A percentile compares a stretch with the other conserved stretches of the same genome.
These are phyloP conservation scores for Agelaius phoeniceus DNA, from an alignment of 2,113 vertebrate species.

Conservation along the genomic window DNA sequence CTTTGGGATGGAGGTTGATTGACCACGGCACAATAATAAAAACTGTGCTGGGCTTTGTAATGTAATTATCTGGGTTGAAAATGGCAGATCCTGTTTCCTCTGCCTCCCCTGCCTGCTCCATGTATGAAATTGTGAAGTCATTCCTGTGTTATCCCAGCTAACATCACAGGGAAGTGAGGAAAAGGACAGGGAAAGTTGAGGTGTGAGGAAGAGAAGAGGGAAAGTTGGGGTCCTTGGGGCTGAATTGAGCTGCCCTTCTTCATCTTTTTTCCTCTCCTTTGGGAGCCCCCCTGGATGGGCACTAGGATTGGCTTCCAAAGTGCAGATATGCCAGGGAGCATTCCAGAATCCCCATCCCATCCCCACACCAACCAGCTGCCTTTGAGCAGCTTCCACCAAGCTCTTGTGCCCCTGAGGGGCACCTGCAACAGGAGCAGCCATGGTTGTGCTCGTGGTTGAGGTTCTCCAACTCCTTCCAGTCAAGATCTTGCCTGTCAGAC, in stretches of 20 bases:
- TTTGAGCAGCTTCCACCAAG: not conserved
- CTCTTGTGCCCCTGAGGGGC: not conserved
- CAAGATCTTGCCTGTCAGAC: rapidly evolving
- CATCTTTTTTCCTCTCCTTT: not conserved
- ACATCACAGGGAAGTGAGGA: not conserved
- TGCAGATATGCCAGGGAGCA: not conserved
- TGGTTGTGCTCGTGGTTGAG: rapidly evolving
- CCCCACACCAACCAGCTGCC: not conserved
- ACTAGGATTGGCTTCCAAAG: not conserved
- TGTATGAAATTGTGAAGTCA: not conserved
- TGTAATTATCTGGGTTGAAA: not conserved
- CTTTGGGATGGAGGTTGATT: conserved; percentile 21
- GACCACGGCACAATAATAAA: not conserved
- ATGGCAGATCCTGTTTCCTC: not conserved
- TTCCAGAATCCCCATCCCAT: not conserved
- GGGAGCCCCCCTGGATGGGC: not conserved
- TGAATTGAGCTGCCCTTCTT: not conserved
- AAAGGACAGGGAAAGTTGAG: not conserved
- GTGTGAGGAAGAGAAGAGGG: not conserved
- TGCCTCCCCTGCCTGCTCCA: not conserved
- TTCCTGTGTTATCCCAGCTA: not conserved
- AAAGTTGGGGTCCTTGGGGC: not conserved
- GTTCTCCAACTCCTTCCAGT: not conserved
- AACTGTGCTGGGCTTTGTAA: not conserved
- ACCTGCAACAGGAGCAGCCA: not conserved